Percentiles rank a stretch among this genome's conserved stretches.
Evolutionary conservation across 2,113 vertebrate species (phyloP).

Genomic region (Equus quagga): DNA sequence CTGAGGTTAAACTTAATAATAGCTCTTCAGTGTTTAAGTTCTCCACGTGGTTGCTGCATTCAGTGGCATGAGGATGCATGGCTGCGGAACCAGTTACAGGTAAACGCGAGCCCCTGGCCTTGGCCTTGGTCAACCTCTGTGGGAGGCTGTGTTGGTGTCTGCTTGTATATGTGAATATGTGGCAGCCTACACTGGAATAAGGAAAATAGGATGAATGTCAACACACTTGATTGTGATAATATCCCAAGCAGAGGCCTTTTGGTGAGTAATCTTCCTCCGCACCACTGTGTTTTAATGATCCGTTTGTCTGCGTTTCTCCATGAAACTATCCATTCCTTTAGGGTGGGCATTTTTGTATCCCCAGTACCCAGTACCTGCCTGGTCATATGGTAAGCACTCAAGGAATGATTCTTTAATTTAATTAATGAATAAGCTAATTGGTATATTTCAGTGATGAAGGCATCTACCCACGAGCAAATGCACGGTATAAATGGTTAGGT

Average conservation of each 20-base stretch:
- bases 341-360: not conserved
- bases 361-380: not conserved
- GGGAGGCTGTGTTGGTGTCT: not conserved
- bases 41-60: rapidly evolving
- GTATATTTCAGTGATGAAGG: not conserved
- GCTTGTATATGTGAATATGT: not conserved
- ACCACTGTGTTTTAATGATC: not conserved
- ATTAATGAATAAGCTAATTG: not conserved
- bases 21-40: not conserved
- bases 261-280: not conserved
- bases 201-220: not conserved
- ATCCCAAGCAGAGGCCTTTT: not conserved
- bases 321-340: not conserved
- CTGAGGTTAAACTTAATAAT: not conserved
- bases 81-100: not conserved
- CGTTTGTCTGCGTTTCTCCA: not conserved
- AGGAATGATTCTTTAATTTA: not conserved
- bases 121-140: not conserved
- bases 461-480: rapidly evolving
- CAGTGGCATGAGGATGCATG: not conserved
- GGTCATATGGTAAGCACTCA: not conserved
- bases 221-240: rapidly evolving
- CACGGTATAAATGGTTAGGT: no score
- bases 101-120: not conserved
- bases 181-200: no score